Percentiles rank a stretch among this genome's conserved stretches.
Conservation (phyloP, 2,797 vertebrate species). For the Betta splendens region DNA sequence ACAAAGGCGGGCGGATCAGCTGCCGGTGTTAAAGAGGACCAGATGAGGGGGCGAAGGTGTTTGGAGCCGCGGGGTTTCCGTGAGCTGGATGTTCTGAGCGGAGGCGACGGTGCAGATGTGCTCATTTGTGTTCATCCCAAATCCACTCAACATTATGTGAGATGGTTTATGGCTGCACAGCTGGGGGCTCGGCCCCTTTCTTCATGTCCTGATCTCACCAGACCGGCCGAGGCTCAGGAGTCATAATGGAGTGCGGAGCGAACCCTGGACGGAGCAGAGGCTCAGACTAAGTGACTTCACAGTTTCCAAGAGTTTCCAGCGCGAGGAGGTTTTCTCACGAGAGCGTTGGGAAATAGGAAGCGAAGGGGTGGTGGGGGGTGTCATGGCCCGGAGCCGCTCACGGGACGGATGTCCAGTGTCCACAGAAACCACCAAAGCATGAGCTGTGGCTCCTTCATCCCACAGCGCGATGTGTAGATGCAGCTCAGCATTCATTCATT, state of each 20-base stretch:
- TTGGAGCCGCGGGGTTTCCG: slow-evolving; percentile 53
- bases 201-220: slow-evolving; percentile 30
- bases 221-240: slow-evolving; percentile 24
- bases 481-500: no score
- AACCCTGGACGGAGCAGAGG: slow-evolving; percentile 21
- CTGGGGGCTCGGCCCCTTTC: slow-evolving; percentile 2
- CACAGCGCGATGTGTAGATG: no score
- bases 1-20: slow-evolving; percentile 44
- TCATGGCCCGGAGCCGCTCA: slow-evolving; percentile 65
- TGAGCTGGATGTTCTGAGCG: slow-evolving; percentile 51
- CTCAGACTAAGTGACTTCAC: slow-evolving; percentile 38
- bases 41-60: slow-evolving; percentile 67
- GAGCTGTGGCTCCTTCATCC: slow-evolving; percentile 15
- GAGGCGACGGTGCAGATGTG: slow-evolving; percentile 67
- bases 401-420: slow-evolving; percentile 46
- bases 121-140: slow-evolving; percentile 41
- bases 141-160: slow-evolving; percentile 43
- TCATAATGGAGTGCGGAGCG: slow-evolving; percentile 36
- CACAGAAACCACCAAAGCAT: slow-evolving; percentile 38
- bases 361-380: no score
- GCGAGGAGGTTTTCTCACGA: slow-evolving; percentile 24
- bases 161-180: slow-evolving; percentile 13
- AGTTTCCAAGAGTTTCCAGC: slow-evolving; percentile 35
- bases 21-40: slow-evolving; percentile 67
- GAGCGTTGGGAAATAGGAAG: slow-evolving; percentile 35